phyloP scores from a whole-genome alignment of 2,888 invertebrate species.

The Ashinkailepas kermadecensis region DNA sequence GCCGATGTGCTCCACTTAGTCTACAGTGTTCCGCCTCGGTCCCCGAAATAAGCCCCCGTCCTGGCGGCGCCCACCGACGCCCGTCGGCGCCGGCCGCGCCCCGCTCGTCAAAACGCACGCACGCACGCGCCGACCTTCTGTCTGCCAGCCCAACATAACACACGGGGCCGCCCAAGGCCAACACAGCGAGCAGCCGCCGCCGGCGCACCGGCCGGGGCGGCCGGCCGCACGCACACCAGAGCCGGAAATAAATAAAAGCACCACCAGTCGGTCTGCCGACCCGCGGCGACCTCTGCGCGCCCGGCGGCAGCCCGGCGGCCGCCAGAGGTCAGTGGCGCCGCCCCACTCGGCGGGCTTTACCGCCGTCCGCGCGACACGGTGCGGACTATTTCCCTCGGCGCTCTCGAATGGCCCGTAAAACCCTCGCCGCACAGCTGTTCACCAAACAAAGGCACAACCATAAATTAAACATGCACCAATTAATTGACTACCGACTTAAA shows the following conservation, averaged over 20 bases:
- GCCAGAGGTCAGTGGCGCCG: background rate
- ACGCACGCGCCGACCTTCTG: background rate
- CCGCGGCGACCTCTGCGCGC: background rate
- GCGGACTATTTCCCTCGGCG: background rate
- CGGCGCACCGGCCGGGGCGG: background rate
- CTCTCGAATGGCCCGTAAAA: constrained; percentile 9
- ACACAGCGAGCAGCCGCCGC: background rate
- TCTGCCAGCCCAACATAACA: background rate
- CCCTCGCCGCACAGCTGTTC: background rate
- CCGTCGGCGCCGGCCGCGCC: background rate
- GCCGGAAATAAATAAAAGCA: background rate
- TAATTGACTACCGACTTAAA: constrained; percentile 15
- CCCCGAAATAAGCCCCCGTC: background rate
- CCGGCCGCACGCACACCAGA: background rate
- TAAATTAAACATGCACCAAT: constrained; percentile 20
- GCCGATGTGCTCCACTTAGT: background rate
- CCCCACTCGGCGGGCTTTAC: background rate
- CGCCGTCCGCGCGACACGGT: background rate
- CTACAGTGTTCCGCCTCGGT: background rate
- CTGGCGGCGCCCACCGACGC: background rate
- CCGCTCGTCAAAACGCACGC: background rate
- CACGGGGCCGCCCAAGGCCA: background rate
- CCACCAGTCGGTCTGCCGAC: background rate
- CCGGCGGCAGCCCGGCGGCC: background rate
- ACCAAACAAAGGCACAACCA: constrained; percentile 19